phyloP scores from a whole-genome alignment of 2,888 invertebrate species.

The Hetaerina titia region DNA sequence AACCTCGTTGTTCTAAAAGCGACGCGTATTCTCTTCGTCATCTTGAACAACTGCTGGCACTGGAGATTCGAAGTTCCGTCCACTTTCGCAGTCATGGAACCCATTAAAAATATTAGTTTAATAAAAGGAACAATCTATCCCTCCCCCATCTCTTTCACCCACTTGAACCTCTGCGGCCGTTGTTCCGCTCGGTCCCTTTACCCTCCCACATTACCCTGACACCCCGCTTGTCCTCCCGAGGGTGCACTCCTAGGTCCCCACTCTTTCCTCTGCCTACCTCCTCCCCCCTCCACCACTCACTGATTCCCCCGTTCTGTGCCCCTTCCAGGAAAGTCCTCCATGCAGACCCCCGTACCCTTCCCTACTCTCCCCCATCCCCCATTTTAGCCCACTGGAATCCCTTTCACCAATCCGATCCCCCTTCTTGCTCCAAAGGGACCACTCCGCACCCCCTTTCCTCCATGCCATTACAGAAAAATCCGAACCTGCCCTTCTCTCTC shows the following conservation, averaged over 20 bases:
- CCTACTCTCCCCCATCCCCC: background rate
- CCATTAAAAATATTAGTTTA: constrained; percentile 26
- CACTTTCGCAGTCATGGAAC: background rate
- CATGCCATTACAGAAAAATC: background rate
- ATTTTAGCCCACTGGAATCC: background rate
- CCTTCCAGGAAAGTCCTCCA: background rate
- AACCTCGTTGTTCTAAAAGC: background rate
- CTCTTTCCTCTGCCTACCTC: background rate
- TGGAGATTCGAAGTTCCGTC: background rate
- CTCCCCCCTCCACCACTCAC: background rate
- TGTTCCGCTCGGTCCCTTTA: background rate
- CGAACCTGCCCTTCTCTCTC: background rate
- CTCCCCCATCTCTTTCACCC: background rate
- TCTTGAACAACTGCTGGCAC: background rate
- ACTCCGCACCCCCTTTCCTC: background rate
- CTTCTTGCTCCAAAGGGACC: background rate
- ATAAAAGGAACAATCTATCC: background rate
- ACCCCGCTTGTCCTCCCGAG: background rate
- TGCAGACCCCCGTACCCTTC: background rate
- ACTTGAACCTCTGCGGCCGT: background rate
- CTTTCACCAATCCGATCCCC: background rate
- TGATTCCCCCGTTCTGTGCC: background rate
- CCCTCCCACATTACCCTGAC: background rate
- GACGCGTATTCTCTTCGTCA: background rate
- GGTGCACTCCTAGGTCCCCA: background rate